Evolutionary conservation across 2,797 vertebrate genomes (phyloP).

Genomic region (Platyrinchus mystaceus): DNA sequence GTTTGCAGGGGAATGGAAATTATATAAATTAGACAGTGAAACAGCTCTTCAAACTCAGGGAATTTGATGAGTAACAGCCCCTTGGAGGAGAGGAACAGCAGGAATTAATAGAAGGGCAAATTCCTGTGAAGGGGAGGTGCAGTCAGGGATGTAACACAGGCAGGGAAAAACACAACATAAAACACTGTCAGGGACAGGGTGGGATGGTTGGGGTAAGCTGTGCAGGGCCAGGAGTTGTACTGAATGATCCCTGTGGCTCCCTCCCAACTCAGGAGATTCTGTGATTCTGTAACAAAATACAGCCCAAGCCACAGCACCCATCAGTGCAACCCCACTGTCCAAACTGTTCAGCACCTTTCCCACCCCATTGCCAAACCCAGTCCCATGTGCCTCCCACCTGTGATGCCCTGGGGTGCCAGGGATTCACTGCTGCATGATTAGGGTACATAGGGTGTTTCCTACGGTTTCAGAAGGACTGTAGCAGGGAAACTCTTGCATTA

Average conservation of each 20-base stretch:
- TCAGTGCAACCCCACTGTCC: rapidly evolving
- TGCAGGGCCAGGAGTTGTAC: neutral
- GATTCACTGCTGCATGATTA: rapidly evolving
- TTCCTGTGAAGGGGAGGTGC: neutral
- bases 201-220: neutral
- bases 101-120: neutral
- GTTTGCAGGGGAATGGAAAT: neutral
- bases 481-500: rapidly evolving
- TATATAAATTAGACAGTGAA: neutral
- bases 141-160: neutral
- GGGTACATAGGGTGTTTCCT: rapidly evolving
- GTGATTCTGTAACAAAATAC: rapidly evolving
- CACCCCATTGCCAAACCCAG: rapidly evolving
- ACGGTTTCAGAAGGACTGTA: rapidly evolving
- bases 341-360: neutral
- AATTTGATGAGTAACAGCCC: neutral
- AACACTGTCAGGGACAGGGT: neutral
- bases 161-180: neutral
- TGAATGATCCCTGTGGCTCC: rapidly evolving
- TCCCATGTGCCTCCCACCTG: rapidly evolving
- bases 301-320: rapidly evolving
- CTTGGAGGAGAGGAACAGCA: neutral
- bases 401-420: neutral
- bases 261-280: neutral
- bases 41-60: neutral